These are phyloP conservation scores for Paedocypris micromegethes DNA, from an alignment of 2,797 vertebrate genomes.

Conservation along the genomic window DNA sequence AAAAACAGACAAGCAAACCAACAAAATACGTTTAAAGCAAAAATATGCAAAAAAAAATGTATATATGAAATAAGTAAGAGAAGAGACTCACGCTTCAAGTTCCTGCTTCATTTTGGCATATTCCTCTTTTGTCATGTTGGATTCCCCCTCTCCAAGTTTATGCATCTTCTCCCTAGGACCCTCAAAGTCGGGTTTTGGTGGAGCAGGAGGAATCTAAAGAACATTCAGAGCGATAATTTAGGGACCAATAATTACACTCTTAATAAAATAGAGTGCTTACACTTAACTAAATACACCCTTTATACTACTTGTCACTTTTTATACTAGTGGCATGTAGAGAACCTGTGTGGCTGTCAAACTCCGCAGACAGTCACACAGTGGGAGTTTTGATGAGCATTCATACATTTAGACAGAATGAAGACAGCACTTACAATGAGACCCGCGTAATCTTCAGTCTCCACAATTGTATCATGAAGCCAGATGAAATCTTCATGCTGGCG, in stretches of 20 bases:
- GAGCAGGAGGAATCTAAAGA: constrained; percentile 87
- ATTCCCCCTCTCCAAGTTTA: constrained; percentile 92
- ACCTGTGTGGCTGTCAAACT: neutral
- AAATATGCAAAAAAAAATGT: neutral
- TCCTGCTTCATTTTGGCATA: constrained; percentile 99
- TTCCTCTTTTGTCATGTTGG: constrained; percentile 97
- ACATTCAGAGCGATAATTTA: neutral
- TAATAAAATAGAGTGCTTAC: too few species aligned
- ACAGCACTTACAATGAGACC: constrained; percentile 85
- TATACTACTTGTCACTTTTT: too few species aligned
- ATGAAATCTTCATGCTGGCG: constrained; percentile 97
- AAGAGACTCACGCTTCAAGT: constrained; percentile 85
- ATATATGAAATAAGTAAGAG: too few species aligned
- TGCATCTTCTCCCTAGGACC: constrained; percentile 97
- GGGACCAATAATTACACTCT: too few species aligned
- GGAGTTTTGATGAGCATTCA: neutral
- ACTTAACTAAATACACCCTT: too few species aligned
- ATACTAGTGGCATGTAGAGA: neutral
- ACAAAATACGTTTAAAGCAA: neutral
- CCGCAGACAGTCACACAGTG: neutral
- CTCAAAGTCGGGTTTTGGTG: constrained; percentile 93
- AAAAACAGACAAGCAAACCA: constrained; percentile 4
- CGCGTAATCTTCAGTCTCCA: constrained; percentile 91
- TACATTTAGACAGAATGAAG: constrained; percentile 19
- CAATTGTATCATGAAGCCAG: constrained; percentile 90